Base-by-base conservation (phyloP, 2,797 vertebrate species). In the Chromobotia macracanthus region DNA sequence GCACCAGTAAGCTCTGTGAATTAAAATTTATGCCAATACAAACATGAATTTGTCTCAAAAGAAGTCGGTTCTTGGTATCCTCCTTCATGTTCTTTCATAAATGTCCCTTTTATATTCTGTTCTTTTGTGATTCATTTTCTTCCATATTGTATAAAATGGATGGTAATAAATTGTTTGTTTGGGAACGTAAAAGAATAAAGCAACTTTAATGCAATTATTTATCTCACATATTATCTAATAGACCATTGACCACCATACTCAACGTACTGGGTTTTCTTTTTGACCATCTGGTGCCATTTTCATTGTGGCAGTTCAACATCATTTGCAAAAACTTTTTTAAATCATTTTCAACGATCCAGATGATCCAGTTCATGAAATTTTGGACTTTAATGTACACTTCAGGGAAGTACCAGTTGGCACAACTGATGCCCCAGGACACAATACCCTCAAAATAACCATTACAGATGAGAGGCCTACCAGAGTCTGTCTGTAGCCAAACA, bases 391-490 rank as follows among this genome's bases (percentile, higher is more conserved):
- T 93, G 89, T 95, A 95, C 72, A 95, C 93, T 0, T 93, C 94
- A 2, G 94, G 93, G 82, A 89, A 95, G 80, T 85, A 89, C 16
- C 88, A 23, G 66, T 90, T 85, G 53, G 91, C 94, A 72, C 94
- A 95, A 63, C 93, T 88, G 2, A 92, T 91, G 60, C 93, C 94
- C 94, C 94, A 95, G 12, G 94, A 95, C 15, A 95, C 94, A 13
- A 95, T 93, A 25, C 94, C 94, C 83, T 93, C 91, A 73, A 94
- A 87, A 79, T 68, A 80, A 5, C 91, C 91, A 0, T 91, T 84
- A 80, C 94, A 95, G 38, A 94, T 12, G 0, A 95, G 90, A 10
- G 94, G 93, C 53, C 94, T 93, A n/a, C 94, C 94, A 1, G 94
- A 95, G 83, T 95, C 94, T 0, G 93, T 93, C 94, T 95, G 89